Conservation (phyloP, 2,888 invertebrate species). For the Coenonympha glycerion region DNA sequence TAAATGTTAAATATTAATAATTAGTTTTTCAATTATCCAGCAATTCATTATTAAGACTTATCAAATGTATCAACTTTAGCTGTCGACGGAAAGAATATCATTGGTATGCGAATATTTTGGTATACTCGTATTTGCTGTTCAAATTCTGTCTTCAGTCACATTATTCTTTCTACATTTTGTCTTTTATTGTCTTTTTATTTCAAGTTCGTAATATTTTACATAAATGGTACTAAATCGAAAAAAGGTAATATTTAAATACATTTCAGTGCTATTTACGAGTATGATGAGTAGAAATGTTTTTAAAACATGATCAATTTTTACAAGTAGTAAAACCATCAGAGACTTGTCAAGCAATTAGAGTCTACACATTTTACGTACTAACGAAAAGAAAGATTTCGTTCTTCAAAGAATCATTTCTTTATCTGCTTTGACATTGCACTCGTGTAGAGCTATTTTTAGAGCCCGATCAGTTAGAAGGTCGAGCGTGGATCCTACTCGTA, state of each 20-base stretch:
- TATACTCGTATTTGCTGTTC: not conserved
- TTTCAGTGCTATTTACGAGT: too few species aligned
- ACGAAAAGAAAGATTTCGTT: not conserved
- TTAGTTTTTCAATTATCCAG: too few species aligned
- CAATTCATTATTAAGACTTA: too few species aligned
- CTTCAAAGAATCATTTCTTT: not conserved
- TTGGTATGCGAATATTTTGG: not conserved
- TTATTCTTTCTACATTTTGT: too few species aligned
- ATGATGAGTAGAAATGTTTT: too few species aligned
- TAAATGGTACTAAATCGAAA: too few species aligned
- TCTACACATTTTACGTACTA: not conserved
- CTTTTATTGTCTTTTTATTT: too few species aligned
- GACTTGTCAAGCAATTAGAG: not conserved
- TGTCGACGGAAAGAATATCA: not conserved
- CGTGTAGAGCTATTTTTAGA: conserved; percentile 29
- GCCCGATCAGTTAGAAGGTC: conserved; percentile 23
- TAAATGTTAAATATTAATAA: too few species aligned
- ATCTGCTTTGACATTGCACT: not conserved
- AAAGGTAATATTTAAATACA: too few species aligned
- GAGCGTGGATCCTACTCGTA: conserved; percentile 27
- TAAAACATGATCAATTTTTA: not conserved
- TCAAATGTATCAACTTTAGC: not conserved
- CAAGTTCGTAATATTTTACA: too few species aligned
- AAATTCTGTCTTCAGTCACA: too few species aligned
- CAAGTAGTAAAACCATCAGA: not conserved